phyloP scores from a whole-genome alignment of 2,888 invertebrate genomes.

The Thera obeliscata region DNA sequence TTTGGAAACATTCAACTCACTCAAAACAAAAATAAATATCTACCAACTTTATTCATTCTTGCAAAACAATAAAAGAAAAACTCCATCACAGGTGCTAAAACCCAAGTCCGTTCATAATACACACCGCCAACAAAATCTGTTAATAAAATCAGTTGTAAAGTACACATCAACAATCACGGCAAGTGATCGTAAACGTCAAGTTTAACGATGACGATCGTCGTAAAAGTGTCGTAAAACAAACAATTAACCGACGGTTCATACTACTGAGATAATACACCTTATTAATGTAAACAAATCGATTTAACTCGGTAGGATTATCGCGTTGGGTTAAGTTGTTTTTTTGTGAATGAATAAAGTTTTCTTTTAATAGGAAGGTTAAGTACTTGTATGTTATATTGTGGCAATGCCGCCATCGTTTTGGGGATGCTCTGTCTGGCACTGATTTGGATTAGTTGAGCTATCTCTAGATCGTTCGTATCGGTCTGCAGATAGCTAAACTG shows the following conservation, averaged over 20 bases:
- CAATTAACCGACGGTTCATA: slow-evolving; percentile 68
- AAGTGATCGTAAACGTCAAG: slow-evolving; percentile 81
- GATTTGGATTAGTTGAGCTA: no score
- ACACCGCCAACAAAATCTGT: slow-evolving; percentile 47
- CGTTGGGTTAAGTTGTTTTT: not conserved
- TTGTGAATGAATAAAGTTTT: not conserved
- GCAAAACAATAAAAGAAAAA: not conserved
- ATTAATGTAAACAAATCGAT: slow-evolving; percentile 37
- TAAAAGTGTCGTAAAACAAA: slow-evolving; percentile 82
- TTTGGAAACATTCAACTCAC: no score
- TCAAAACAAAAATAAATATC: no score
- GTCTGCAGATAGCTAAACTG: no score
- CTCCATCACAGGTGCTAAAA: slow-evolving; percentile 1
- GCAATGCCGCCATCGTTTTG: no score
- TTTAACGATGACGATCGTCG: slow-evolving; percentile 75
- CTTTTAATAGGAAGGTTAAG: no score
- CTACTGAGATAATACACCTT: slow-evolving; percentile 50
- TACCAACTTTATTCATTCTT: not conserved
- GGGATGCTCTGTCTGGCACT: no score
- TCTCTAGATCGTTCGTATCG: no score
- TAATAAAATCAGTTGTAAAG: slow-evolving; percentile 60
- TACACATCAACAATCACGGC: slow-evolving; percentile 65
- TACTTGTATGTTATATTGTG: no score
- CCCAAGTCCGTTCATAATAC: slow-evolving; percentile 20
- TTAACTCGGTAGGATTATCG: slow-evolving; percentile 17